Evolutionary conservation across 2,113 vertebrate species (phyloP).

Genomic region (Rattus rattus): DNA sequence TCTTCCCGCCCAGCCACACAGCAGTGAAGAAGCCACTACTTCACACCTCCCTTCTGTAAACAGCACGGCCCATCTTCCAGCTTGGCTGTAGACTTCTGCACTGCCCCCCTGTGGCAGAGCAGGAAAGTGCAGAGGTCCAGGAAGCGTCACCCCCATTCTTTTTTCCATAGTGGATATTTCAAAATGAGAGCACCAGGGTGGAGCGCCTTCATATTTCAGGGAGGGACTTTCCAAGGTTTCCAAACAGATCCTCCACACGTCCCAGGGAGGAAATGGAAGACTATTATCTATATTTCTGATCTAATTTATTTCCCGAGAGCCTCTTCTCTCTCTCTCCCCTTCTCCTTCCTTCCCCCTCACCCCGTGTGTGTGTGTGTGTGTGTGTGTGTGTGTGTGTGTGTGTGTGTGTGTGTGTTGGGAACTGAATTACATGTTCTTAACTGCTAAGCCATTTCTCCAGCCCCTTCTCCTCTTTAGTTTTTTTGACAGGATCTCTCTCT

Average conservation of each 20-base stretch:
- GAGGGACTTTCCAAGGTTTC: neutral
- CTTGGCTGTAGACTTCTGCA: neutral
- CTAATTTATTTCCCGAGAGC: neutral
- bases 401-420: neutral
- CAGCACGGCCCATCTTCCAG: fast-evolving
- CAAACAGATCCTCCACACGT: neutral
- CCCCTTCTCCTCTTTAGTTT: neutral
- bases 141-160: neutral
- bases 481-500: neutral
- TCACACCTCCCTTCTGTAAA: neutral
- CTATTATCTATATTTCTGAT: neutral
- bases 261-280: neutral
- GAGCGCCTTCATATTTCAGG: neutral
- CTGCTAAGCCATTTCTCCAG: neutral
- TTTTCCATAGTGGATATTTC: neutral
- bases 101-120: neutral
- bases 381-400: neutral
- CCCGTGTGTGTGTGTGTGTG: neutral
- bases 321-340: neutral
- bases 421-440: neutral
- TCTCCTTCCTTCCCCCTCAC: neutral
- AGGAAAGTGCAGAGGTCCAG: neutral
- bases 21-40: no score
- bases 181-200: neutral
- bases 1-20: neutral